Percentiles rank a stretch among this genome's conserved stretches.
Evolutionary conservation across 2,113 vertebrate species (phyloP).

Genomic region (Sarotherodon lohbergeri): DNA sequence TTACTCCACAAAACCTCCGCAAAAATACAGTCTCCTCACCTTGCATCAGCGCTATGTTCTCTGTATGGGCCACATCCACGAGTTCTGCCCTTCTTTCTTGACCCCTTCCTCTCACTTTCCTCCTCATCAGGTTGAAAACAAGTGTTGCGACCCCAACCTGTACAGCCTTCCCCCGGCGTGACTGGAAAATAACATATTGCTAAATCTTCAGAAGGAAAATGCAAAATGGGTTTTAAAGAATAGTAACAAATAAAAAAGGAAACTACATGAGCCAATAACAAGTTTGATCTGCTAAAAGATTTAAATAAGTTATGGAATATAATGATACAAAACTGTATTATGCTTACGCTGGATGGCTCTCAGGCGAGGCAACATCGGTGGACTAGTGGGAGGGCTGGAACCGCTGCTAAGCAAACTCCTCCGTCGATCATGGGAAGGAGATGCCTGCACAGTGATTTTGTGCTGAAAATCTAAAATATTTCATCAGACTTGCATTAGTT

Average conservation of each 20-base stretch:
- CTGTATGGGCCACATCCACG: conserved; percentile 78
- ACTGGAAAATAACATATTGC: conserved; percentile 65
- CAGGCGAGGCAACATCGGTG: conserved; percentile 88
- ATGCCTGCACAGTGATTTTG: conserved; percentile 98
- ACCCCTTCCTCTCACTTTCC: conserved; percentile 81
- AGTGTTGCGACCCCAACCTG: conserved; percentile 79
- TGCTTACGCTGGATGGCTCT: conserved; percentile 92
- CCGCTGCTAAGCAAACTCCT: conserved; percentile 85
- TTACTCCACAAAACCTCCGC: background rate
- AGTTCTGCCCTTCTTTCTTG: conserved; percentile 85
- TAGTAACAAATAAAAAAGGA: background rate
- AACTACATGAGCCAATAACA: background rate
- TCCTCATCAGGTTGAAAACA: conserved; percentile 80
- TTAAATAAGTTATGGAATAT: background rate
- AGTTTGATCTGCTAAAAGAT: background rate
- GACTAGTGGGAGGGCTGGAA: conserved; percentile 91
- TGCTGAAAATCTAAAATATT: conserved; percentile 89
- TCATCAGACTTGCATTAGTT: background rate
- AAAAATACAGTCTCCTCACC: conserved; percentile 65
- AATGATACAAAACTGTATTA: background rate
- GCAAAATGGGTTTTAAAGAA: background rate
- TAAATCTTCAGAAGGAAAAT: background rate
- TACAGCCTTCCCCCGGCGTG: conserved; percentile 82
- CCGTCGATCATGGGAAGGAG: conserved; percentile 90
- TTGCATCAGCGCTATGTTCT: conserved; percentile 81